Conservation (phyloP, 2,888 invertebrate genomes). For the Drosophila phalerata region DNA sequence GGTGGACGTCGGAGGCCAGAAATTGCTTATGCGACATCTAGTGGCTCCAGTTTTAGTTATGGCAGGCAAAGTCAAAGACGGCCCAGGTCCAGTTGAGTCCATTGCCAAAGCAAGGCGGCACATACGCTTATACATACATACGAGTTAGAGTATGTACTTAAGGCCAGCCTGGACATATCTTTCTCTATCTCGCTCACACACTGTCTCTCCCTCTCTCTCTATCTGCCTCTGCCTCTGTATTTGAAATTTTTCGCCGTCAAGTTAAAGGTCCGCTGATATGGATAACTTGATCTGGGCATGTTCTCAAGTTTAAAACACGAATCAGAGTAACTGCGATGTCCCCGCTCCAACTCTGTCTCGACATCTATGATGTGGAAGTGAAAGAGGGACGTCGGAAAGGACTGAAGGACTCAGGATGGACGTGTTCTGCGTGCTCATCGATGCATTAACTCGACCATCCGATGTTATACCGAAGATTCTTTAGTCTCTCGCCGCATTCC, state of each 20-base stretch:
- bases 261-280: conserved; percentile 76
- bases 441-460: conserved; percentile 75
- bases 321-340: conserved; percentile 25
- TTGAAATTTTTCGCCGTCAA: conserved; percentile 63
- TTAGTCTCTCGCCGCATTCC: conserved; percentile 28
- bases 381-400: conserved; percentile 3
- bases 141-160: conserved; percentile 20
- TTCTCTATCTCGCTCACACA: background rate
- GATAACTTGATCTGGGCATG: conserved; percentile 78
- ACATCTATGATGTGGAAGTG: background rate
- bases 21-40: conserved; percentile 83
- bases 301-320: conserved; percentile 72
- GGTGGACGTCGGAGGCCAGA: conserved; percentile 52
- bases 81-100: conserved; percentile 40
- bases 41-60: conserved; percentile 76
- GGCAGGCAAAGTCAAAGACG: conserved; percentile 69
- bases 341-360: background rate
- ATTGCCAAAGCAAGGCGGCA: conserved; percentile 42
- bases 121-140: conserved; percentile 17
- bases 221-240: conserved; percentile 11
- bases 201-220: background rate
- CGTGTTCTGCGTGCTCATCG: conserved; percentile 58
- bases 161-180: conserved; percentile 5
- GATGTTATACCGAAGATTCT: conserved; percentile 51
- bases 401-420: conserved; percentile 3